Evolutionary conservation across 2,797 vertebrate genomes (phyloP).

Genomic region (Anolis apletophallus): DNA sequence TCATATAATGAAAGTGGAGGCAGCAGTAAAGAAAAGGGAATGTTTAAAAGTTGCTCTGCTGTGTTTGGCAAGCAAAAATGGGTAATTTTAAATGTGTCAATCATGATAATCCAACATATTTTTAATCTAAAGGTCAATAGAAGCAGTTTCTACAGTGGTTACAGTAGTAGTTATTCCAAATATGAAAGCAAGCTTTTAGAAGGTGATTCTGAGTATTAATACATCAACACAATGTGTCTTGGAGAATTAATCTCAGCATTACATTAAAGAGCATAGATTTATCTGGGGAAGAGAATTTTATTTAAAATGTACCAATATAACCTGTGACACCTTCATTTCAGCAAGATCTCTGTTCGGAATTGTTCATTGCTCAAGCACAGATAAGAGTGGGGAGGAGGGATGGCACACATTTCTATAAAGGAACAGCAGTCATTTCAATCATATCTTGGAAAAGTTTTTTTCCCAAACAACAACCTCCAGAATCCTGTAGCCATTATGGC

Average conservation of each 20-base stretch:
- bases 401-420: constrained; percentile 20
- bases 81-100: constrained; percentile 80
- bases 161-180: constrained; percentile 74
- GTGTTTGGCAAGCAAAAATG: constrained; percentile 78
- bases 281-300: constrained; percentile 72
- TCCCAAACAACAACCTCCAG: too few relatives aligned
- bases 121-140: constrained; percentile 83
- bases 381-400: neutral
- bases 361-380: constrained; percentile 31
- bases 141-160: constrained; percentile 72
- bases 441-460: too few relatives aligned
- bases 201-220: constrained; percentile 77
- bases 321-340: constrained; percentile 59
- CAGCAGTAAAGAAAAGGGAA: constrained; percentile 73
- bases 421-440: neutral
- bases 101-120: constrained; percentile 80
- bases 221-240: constrained; percentile 65
- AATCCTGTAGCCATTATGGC: too few relatives aligned
- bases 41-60: constrained; percentile 79
- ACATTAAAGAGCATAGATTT: constrained; percentile 73
- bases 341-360: constrained; percentile 33
- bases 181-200: constrained; percentile 76
- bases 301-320: constrained; percentile 68
- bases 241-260: constrained; percentile 77
- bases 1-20: constrained; percentile 77